phyloP scores from a whole-genome alignment of 2,888 invertebrate genomes.

The Conomelus anceps region DNA sequence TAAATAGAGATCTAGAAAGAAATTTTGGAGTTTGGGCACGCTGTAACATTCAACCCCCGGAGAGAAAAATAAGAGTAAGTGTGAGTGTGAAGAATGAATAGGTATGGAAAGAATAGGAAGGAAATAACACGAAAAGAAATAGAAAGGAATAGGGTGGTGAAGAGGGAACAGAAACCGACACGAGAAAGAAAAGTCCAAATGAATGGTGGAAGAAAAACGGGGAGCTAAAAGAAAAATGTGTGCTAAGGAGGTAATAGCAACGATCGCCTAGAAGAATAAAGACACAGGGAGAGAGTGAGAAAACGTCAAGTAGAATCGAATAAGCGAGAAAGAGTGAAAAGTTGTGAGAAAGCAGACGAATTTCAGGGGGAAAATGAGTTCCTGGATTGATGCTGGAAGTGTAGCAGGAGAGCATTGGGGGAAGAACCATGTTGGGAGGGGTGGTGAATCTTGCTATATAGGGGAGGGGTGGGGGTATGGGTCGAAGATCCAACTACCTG shows the following conservation, averaged over 20 bases:
- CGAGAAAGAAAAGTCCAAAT: neutral
- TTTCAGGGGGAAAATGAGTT: neutral
- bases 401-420: neutral
- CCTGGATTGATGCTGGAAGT: neutral
- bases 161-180: neutral
- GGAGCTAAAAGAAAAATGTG: neutral
- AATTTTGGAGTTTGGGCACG: too few species aligned
- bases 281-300: neutral
- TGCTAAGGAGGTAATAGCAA: neutral
- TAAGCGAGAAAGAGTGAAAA: neutral
- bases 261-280: neutral
- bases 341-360: neutral
- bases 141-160: neutral
- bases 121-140: neutral
- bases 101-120: neutral
- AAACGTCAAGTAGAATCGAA: too few species aligned
- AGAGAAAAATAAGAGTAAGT: too few species aligned
- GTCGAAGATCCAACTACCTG: constrained; percentile 1
- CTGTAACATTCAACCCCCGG: too few species aligned
- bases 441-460: neutral
- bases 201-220: neutral
- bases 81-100: too few species aligned
- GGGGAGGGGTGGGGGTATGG: neutral
- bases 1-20: too few species aligned
- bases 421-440: neutral